These are phyloP conservation scores for Drosophila algonquin DNA, from an alignment of 2,888 invertebrate species.

Conservation along the genomic window DNA sequence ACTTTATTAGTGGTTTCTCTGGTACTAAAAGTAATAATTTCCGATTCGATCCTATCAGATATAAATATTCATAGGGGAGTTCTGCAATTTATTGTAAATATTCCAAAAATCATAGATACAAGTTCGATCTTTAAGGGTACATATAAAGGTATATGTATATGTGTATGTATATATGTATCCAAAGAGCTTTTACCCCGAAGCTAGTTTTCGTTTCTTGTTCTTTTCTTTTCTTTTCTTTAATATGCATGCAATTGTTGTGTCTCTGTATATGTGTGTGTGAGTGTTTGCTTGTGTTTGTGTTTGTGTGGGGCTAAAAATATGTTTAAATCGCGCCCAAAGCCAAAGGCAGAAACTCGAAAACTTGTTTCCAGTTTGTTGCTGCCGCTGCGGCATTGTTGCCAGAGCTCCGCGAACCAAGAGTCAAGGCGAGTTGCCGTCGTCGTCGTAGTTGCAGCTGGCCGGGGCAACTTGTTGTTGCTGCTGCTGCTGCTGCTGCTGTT, in stretches of 20 bases:
- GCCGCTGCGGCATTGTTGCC: conserved; percentile 61
- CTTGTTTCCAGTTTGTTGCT: conserved; percentile 51
- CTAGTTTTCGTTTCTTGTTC: conserved; percentile 5
- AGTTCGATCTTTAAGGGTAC: neutral
- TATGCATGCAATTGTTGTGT: conserved; percentile 72
- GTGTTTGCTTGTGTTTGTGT: neutral
- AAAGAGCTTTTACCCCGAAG: neutral
- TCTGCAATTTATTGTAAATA: too few relatives aligned
- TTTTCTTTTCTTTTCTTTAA: conserved; percentile 59
- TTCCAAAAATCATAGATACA: neutral
- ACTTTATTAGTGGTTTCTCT: neutral
- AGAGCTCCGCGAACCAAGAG: conserved; percentile 56
- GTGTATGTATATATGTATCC: neutral
- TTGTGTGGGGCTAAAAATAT: conserved; percentile 74
- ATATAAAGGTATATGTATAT: too few relatives aligned
- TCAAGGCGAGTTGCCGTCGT: conserved; percentile 58
- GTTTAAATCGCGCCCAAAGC: conserved; percentile 78
- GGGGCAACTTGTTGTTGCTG: conserved; percentile 62
- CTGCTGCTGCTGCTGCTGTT: conserved; percentile 20
- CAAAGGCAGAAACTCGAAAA: conserved; percentile 46
- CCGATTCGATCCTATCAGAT: too few relatives aligned
- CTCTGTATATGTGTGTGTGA: conserved; percentile 23
- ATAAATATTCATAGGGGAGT: too few relatives aligned
- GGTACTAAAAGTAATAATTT: too few relatives aligned
- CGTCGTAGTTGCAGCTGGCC: conserved; percentile 54